These are phyloP conservation scores for Oscheius onirici DNA, from an alignment of 2,888 invertebrate species.

Conservation along the genomic window DNA sequence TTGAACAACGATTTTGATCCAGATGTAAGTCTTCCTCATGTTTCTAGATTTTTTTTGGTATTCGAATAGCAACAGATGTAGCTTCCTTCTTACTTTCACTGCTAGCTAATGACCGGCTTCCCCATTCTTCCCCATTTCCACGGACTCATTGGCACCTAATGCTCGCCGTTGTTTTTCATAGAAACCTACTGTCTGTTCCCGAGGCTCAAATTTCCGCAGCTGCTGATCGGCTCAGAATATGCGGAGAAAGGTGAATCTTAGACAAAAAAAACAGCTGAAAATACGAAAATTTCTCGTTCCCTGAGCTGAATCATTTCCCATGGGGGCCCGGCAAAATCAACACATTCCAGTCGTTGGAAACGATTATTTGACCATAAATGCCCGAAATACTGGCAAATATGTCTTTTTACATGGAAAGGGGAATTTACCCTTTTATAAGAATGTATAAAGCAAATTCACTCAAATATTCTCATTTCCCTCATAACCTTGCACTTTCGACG, in stretches of 20 bases:
- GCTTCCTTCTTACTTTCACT: neutral
- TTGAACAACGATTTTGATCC: constrained; percentile 99
- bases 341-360: too few species aligned
- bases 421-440: too few species aligned
- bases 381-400: neutral
- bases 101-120: neutral
- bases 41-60: neutral
- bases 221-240: constrained; percentile 6
- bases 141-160: neutral
- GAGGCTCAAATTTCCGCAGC: constrained; percentile 21
- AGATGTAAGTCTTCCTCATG: constrained; percentile 79
- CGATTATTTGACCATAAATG: neutral
- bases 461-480: too few species aligned
- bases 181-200: constrained; percentile 15
- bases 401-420: neutral
- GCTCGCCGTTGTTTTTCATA: constrained; percentile 13
- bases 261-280: too few species aligned
- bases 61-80: neutral
- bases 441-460: too few species aligned
- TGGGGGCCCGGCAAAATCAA: too few species aligned
- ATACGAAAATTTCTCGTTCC: neutral
- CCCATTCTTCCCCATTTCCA: neutral
- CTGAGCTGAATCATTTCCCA: neutral
- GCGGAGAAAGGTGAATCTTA: neutral
- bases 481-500: neutral